Evolutionary conservation across 1,140 invertebrate species (phyloP), one percentile per base, ranked within the genome.

Genomic region (Hylyphantes graminicola): DNA sequence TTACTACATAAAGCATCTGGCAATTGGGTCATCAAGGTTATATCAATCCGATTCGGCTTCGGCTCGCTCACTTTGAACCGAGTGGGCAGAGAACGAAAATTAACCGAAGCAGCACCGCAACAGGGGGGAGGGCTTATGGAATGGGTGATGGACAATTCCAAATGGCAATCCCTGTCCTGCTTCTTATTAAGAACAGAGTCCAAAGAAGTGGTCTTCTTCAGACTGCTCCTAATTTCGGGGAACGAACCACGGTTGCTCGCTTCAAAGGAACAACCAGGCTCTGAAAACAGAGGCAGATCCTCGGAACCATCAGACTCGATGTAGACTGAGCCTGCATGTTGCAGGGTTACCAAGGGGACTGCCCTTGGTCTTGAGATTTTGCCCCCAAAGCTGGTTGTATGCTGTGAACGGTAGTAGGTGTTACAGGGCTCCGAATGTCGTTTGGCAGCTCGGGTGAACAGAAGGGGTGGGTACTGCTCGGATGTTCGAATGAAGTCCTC

Each of bases 401-500:
- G 65, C 17, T 54, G 48, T 21, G 19, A 19, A 61, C 48, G 50
- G 15, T 48, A 15, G 53, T 5, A 8, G n/a, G 51, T 35, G 17
- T 9, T 21, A 4, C 8, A 50, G 12, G 77, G 77, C 9, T 55
- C 77, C 0, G 65, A 70, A 70, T 55, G 15, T 5, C 76, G n/a
- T 57, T 80, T 80, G 48, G 64, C 65, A 12, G 54, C 55, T 4
- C 67, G 35, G 35, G 77, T 80, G 53, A 70, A 80, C 5, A 80
- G 50, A 2, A 70, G 35, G 51, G 77, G 77, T 35, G 77, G 77
- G 50, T 80, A 80, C 7, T 48, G 19, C 19, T 80, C 77, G 13
- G 77, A 57, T 13, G 77, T 10, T 57, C 59, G 65, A 80, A 80
- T 68, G 77, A 80, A 80, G 15, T 80, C 77, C 12, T 68, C 77